phyloP scores from a whole-genome alignment of 2,888 invertebrate genomes.

The Hoplodrina ambigua region DNA sequence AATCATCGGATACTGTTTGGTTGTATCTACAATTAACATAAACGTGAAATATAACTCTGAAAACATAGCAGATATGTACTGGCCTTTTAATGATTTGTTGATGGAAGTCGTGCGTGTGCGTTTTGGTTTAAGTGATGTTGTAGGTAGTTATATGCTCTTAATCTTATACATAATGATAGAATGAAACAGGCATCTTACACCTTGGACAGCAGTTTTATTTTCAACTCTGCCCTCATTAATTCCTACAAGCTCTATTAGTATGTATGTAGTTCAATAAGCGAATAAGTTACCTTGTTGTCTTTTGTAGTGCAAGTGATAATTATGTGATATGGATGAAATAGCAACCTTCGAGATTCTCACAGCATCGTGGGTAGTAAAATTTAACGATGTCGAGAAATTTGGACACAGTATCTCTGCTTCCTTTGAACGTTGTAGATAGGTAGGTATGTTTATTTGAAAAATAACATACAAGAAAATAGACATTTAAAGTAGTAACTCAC shows the following conservation, averaged over 20 bases:
- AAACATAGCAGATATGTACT: conserved; percentile 59
- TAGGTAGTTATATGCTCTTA: conserved; percentile 48
- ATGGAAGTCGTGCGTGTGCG: conserved; percentile 55
- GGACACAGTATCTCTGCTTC: conserved; percentile 24
- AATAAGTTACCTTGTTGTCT: conserved; percentile 37
- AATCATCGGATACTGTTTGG: conserved; percentile 90
- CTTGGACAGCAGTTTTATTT: conserved; percentile 14
- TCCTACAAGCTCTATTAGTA: conserved; percentile 49
- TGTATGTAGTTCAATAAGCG: conserved; percentile 27
- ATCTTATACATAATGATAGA: conserved; percentile 41
- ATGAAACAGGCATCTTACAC: conserved; percentile 44
- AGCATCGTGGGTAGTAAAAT: conserved; percentile 24
- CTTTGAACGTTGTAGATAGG: conserved; percentile 19
- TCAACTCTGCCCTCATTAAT: conserved; percentile 21
- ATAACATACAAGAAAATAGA: conserved; percentile 9
- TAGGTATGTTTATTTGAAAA: conserved; percentile 16
- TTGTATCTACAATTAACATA: conserved; percentile 90
- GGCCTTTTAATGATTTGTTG: conserved; percentile 57
- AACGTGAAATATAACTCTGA: conserved; percentile 80
- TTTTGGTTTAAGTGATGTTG: conserved; percentile 52
- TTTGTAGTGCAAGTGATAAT: conserved; percentile 41
- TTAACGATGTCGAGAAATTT: conserved; percentile 23
- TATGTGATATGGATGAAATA: conserved; percentile 45
- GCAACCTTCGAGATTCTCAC: conserved; percentile 44
- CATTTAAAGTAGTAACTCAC: conserved; percentile 71